Evolutionary conservation across 2,113 vertebrate species (phyloP).

Genomic region (Typhlomys cinereus): DNA sequence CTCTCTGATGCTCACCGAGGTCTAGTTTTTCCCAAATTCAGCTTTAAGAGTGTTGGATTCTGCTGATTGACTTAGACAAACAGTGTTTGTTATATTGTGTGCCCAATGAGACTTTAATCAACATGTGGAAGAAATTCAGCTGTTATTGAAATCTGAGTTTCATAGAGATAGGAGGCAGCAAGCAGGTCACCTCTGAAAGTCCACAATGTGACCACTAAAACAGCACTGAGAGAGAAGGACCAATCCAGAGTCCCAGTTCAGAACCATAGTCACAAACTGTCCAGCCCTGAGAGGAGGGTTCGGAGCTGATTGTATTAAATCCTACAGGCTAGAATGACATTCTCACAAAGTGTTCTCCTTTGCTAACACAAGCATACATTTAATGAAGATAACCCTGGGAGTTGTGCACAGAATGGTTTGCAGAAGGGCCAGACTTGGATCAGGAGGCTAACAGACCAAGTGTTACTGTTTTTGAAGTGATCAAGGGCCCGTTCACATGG

Average conservation of each 20-base stretch:
- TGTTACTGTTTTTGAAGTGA: neutral
- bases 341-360: neutral
- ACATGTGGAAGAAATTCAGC: neutral
- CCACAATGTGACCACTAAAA: neutral
- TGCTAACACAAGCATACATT: neutral
- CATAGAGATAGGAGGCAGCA: too few species aligned
- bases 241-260: neutral
- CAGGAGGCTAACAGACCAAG: neutral
- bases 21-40: neutral
- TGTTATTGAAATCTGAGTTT: neutral
- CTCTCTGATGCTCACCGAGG: neutral
- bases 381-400: neutral
- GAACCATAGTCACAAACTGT: neutral
- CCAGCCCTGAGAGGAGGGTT: neutral
- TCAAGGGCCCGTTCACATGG: neutral
- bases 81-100: neutral
- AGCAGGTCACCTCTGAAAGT: too few species aligned
- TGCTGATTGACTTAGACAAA: neutral
- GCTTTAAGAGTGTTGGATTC: neutral
- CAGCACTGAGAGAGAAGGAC: rapidly evolving
- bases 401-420: neutral
- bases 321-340: neutral
- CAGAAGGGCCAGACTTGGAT: neutral
- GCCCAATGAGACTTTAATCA: neutral
- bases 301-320: neutral